Base-by-base conservation (phyloP, 1,140 invertebrate genomes). In the Drosophila bifasciata region DNA sequence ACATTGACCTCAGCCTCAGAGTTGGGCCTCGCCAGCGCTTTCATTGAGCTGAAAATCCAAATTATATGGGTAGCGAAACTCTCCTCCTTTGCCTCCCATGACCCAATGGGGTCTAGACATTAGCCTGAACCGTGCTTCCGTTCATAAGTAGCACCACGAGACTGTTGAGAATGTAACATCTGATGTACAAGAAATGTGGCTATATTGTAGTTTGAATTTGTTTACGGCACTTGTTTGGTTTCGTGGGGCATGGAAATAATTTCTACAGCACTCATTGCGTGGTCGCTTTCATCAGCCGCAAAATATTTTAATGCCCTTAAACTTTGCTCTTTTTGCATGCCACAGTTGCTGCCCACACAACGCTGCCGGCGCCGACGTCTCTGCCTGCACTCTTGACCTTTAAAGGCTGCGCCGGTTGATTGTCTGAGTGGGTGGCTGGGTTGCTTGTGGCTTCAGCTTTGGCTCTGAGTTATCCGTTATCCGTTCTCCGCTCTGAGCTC, bases 1-100 rank as follows among this genome's bases (percentile, higher is more conserved):
- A 83, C 83, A 86, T 88, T 86, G 83, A 86, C 83, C 83, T 86
- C 83, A 86, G 80, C 83, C 83, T 86, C 83, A 86, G 80, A 62
- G 69, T 58, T 36, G 43, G 50, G 63, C 64, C 53, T 48, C 44
- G 46, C 36, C 36, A 40, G 9, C 58, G 61, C 70, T 76, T 80
- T 81, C 81, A 86, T 86, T 85, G 77, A 81, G 72, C 52, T 57
- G 40, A 60, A 76, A 59, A 63, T 21, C 43, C 40, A 60, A 59
- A 41, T 62, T 16, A 67, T 45, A 46, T 39, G 59, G 63, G 59
- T 36, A 52, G 32, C 32, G 11, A 36, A 36, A 11, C 43, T 50
- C 39, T 60, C 51, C 13, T 1, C 13, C 61, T 61, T 5, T 0
- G 5, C 16, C 16, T 3, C 0, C 1, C 28, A n/a, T 46, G 9